Evolutionary conservation across 1,140 invertebrate genomes (phyloP), one percentile per base, ranked within the genome.

Genomic region (Prorops nasuta): DNA sequence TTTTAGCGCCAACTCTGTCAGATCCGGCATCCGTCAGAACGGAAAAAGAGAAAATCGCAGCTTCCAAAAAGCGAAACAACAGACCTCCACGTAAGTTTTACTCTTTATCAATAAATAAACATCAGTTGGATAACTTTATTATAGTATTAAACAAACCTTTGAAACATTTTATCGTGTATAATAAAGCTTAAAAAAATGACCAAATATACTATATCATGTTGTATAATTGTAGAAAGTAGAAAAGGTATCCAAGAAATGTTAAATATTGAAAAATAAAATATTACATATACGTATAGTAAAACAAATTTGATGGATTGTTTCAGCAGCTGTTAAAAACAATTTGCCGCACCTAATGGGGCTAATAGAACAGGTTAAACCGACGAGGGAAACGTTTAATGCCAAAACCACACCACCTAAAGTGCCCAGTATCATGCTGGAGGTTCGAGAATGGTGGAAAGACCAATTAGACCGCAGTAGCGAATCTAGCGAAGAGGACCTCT

Each of bases 1-100:
- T 89, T 74, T 75, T 96, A 48, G 90, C 91, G 12, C 92, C 93
- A 17, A 92, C 91, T 0, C 72, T 94, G 34, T 94, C 91, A 35
- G 92, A 94, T 79, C 89, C 90, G 17, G 74, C 72, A 3, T 86
- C 89, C 40, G 82, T 87, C 17, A 77, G 89, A 31, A 80, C 84
- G 8, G 88, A 89, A 41, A 93, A 93, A 69, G 86, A 86, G 55
- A 79, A 85, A 49, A 76, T 81, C 17, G 55, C 64, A 28, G 79
- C 77, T 38, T 70, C 82, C 0, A 86, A 87, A 54, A 86, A 86
- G 57, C 80, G 86, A 61, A 86, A 84, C 55, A 81, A 71, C 35
- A 76, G 86, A 63, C 70, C 83, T 20, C 73, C 82, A 60, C 77
- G 85, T 87, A 79, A 72, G 57, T 62, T n/a, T 8, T 35, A 6